A percentile compares a stretch with the other conserved stretches of the same genome.
Evolutionary conservation across 1,140 invertebrate genomes (phyloP).

Genomic region (Tribolium castaneum): DNA sequence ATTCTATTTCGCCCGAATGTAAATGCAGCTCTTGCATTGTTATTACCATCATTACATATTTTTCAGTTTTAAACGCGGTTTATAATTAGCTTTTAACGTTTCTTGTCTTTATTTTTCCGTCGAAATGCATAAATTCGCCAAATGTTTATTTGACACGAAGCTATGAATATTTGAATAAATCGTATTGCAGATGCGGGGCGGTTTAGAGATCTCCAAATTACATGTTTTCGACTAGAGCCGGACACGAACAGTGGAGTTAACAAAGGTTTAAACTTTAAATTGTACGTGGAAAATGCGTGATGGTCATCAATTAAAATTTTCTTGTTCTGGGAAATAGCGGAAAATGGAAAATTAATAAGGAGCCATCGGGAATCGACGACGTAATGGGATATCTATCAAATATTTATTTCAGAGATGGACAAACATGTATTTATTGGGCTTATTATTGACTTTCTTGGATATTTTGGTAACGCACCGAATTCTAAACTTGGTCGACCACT

Average conservation of each 20-base stretch:
- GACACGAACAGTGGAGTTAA: neutral
- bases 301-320: slow-evolving; percentile 33
- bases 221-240: neutral
- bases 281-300: slow-evolving; percentile 23
- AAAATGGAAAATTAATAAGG: slow-evolving; percentile 18
- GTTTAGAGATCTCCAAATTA: slow-evolving; percentile 23
- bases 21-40: slow-evolving; percentile 12
- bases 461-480: neutral
- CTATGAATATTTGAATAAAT: slow-evolving; percentile 30
- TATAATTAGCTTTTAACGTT: slow-evolving; percentile 16
- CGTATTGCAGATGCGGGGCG: slow-evolving; percentile 12
- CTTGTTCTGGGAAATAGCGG: neutral
- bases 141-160: slow-evolving; percentile 32
- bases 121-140: slow-evolving; percentile 17
- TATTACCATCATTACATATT: slow-evolving; percentile 27
- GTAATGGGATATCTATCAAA: neutral
- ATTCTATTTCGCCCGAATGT: slow-evolving; percentile 6
- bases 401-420: neutral
- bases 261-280: slow-evolving; percentile 13
- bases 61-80: neutral
- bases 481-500: neutral
- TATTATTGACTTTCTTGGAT: neutral
- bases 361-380: neutral
- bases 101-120: slow-evolving; percentile 1
- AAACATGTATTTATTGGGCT: slow-evolving; percentile 3